phyloP scores from a whole-genome alignment of 2,113 vertebrate genomes.

The Psilopogon haemacephalus region DNA sequence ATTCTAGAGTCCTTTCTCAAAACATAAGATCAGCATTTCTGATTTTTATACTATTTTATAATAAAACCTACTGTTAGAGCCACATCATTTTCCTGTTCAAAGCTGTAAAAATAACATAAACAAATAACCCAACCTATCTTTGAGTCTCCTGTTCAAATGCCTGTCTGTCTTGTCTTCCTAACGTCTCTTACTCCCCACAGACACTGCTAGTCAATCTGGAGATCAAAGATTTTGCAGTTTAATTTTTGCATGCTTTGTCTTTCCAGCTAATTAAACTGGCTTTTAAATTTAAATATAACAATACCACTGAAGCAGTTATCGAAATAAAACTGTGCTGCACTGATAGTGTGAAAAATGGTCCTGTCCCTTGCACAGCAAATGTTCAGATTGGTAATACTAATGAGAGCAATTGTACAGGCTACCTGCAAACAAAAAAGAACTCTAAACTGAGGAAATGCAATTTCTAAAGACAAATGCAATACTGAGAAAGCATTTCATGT shows the following conservation, averaged over 20 bases:
- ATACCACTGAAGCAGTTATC: not conserved
- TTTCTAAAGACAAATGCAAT: constrained; percentile 28
- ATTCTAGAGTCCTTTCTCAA: not conserved
- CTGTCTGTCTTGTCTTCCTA: not conserved
- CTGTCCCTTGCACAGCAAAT: not conserved
- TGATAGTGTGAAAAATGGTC: not conserved
- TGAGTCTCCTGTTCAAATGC: not conserved
- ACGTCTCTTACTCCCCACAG: not conserved
- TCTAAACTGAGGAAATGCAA: not conserved
- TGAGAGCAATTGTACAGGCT: not conserved
- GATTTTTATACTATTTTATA: not conserved
- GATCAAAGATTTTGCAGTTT: not conserved
- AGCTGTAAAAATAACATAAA: not conserved
- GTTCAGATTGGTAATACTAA: constrained; percentile 9
- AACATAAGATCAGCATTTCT: not conserved
- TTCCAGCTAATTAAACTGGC: not conserved
- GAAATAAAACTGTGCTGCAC: constrained; percentile 14
- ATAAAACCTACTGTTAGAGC: not conserved
- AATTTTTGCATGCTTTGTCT: not conserved
- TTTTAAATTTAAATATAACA: not conserved
- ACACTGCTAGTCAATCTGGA: not conserved
- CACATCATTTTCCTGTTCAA: not conserved
- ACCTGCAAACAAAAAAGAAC: not conserved
- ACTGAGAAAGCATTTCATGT: not conserved
- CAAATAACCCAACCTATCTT: not conserved